These are phyloP conservation scores for Orthonyx spaldingii DNA, from an alignment of 2,113 vertebrate genomes.

Conservation along the genomic window DNA sequence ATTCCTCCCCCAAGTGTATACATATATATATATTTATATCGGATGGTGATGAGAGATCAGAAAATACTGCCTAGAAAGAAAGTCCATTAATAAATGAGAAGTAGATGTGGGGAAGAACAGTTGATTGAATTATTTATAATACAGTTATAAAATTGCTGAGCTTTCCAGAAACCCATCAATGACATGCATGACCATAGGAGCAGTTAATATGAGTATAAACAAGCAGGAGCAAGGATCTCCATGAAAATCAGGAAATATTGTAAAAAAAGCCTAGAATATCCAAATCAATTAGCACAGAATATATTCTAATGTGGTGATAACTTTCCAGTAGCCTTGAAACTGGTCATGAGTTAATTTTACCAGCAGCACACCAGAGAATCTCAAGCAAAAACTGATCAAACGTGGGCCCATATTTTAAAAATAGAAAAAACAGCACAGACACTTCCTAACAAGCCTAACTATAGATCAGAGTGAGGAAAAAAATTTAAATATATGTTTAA, in stretches of 20 bases:
- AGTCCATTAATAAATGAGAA: constrained; percentile 39
- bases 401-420: not conserved
- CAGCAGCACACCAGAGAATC: not conserved
- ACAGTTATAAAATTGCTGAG: constrained; percentile 27
- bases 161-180: constrained; percentile 11
- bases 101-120: not conserved
- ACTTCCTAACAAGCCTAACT: not conserved
- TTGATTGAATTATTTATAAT: constrained; percentile 43
- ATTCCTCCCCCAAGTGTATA: constrained; percentile 16
- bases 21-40: not conserved
- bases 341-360: not conserved
- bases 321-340: not conserved
- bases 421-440: not conserved
- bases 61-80: constrained; percentile 18
- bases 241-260: not conserved
- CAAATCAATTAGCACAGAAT: not conserved
- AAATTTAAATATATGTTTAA: not conserved
- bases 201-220: not conserved
- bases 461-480: not conserved
- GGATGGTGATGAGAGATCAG: not conserved
- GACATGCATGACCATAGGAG: not conserved
- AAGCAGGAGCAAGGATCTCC: not conserved
- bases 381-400: not conserved
- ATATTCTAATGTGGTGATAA: not conserved
- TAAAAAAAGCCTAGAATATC: not conserved